phyloP scores from a whole-genome alignment of 1,140 invertebrate genomes.

The Diorhabda sublineata region DNA sequence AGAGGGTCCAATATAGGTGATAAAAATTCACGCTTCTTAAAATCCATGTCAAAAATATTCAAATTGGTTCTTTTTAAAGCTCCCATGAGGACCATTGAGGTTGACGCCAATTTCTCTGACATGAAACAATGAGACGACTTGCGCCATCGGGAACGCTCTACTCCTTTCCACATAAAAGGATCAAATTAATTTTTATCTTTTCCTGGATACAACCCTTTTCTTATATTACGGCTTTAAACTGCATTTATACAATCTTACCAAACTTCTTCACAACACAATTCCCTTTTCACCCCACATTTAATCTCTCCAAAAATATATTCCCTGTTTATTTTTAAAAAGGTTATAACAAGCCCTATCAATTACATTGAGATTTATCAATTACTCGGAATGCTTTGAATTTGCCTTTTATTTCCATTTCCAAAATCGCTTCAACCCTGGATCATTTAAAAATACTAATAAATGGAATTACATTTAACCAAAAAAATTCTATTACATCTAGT shows the following conservation, averaged over 20 bases:
- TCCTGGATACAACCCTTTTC: slow-evolving; percentile 11
- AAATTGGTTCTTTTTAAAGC: slow-evolving; percentile 49
- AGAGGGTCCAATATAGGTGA: slow-evolving; percentile 27
- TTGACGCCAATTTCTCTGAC: slow-evolving; percentile 51
- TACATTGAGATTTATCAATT: no score
- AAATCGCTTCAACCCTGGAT: no score
- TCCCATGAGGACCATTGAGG: slow-evolving; percentile 48
- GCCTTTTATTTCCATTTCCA: no score
- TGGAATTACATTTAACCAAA: no score
- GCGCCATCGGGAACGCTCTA: slow-evolving; percentile 37
- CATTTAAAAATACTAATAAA: no score
- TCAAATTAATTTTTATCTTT: slow-evolving; percentile 39
- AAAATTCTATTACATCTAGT: no score
- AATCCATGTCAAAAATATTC: slow-evolving; percentile 52
- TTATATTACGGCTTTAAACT: not conserved
- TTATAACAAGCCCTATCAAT: no score
- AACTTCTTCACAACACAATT: slow-evolving; percentile 5
- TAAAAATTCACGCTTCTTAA: slow-evolving; percentile 51
- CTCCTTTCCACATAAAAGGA: slow-evolving; percentile 39
- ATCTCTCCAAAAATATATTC: no score
- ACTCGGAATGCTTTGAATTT: no score
- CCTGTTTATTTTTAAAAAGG: no score
- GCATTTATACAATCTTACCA: slow-evolving; percentile 6
- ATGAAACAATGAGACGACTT: slow-evolving; percentile 45
- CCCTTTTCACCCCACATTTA: not conserved